Evolutionary conservation across 2,113 vertebrate species (phyloP).

Genomic region (Pterocles orientalis): DNA sequence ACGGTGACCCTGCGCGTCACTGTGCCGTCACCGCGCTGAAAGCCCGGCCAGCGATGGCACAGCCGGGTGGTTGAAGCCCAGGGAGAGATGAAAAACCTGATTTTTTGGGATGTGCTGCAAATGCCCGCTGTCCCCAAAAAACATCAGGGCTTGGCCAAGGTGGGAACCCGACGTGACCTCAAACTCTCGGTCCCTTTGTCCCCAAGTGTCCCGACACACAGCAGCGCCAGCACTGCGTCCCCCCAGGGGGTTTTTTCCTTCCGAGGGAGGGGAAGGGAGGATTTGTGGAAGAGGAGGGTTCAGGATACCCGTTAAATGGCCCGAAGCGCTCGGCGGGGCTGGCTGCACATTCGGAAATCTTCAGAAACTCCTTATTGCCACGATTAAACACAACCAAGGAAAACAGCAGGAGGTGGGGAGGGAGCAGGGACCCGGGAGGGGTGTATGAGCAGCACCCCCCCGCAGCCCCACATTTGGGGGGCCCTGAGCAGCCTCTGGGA

Average conservation of each 20-base stretch:
- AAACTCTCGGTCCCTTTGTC: background rate
- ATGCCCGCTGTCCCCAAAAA: background rate
- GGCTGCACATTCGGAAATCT: background rate
- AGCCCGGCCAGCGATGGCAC: too few relatives aligned
- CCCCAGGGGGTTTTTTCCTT: background rate
- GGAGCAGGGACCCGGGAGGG: background rate
- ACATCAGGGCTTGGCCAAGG: background rate
- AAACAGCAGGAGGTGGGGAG: rapidly evolving
- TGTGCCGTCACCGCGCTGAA: background rate
- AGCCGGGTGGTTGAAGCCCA: background rate
- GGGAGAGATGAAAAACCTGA: background rate
- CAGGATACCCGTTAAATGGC: background rate
- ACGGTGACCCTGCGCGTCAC: rapidly evolving
- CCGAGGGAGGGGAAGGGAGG: background rate
- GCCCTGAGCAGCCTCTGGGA: background rate
- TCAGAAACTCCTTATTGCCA: background rate
- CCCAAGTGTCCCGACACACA: rapidly evolving
- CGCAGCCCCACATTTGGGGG: background rate
- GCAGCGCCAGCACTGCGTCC: background rate
- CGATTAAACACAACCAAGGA: background rate
- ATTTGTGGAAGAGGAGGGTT: background rate
- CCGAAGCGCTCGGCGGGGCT: background rate
- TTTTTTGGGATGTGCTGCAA: rapidly evolving
- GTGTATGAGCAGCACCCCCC: background rate
- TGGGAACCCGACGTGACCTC: rapidly evolving